phyloP scores from a whole-genome alignment of 1,140 invertebrate genomes.

The Drosophila punjabiensis region DNA sequence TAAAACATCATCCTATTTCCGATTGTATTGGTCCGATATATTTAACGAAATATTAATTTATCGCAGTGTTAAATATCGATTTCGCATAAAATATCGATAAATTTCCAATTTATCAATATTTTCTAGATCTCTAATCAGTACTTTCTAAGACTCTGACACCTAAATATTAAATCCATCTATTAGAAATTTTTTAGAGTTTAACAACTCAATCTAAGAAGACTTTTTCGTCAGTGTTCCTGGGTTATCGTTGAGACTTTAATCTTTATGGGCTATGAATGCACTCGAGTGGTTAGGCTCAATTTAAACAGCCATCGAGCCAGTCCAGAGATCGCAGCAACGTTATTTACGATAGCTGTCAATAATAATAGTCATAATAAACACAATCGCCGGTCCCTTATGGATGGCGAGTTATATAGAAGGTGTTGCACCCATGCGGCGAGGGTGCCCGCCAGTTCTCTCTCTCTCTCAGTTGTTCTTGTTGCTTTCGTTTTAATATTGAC shows the following conservation, averaged over 20 bases:
- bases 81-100: neutral
- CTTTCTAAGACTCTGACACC: neutral
- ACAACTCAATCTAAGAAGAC: neutral
- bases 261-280: constrained; percentile 77
- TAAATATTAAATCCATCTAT: neutral
- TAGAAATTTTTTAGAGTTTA: neutral
- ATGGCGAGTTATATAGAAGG: constrained; percentile 43
- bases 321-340: constrained; percentile 26
- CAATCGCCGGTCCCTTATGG: constrained; percentile 46
- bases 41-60: neutral
- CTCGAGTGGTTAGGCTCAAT: constrained; percentile 74
- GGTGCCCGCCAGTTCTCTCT: constrained; percentile 15
- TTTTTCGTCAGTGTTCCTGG: constrained; percentile 24
- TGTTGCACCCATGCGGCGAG: constrained; percentile 60
- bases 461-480: neutral
- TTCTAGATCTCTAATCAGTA: neutral
- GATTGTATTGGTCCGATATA: neutral
- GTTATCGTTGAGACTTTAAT: constrained; percentile 74
- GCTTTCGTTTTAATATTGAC: constrained; percentile 73
- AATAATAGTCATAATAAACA: constrained; percentile 77
- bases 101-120: neutral
- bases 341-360: constrained; percentile 75
- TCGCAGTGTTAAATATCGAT: neutral
- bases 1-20: neutral
- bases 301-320: constrained; percentile 60